A percentile compares a stretch with the other conserved stretches of the same genome.
Evolutionary conservation across 1,140 invertebrate genomes (phyloP).

Genomic region (Oryctes rhinoceros): DNA sequence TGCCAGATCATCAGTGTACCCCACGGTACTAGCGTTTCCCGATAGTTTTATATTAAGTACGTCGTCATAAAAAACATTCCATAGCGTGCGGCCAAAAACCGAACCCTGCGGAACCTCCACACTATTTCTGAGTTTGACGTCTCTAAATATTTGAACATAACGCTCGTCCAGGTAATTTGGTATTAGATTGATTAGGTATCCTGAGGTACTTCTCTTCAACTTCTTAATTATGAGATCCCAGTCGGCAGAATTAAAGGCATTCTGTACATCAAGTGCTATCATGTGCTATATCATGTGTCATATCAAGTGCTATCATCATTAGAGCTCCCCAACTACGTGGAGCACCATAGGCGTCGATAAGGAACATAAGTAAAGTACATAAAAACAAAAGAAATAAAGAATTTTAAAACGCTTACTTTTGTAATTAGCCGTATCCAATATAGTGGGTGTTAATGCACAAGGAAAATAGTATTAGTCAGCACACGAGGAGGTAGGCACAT

Average conservation of each 20-base stretch:
- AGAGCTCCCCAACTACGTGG: too few relatives aligned
- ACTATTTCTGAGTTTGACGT: neutral
- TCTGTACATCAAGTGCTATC: conserved; percentile 44
- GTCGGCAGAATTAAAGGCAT: too few relatives aligned
- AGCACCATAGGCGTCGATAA: too few relatives aligned
- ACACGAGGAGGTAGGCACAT: too few relatives aligned
- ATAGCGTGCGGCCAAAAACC: conserved; percentile 54
- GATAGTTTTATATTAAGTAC: conserved; percentile 50
- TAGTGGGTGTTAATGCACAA: too few relatives aligned
- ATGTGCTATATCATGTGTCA: too few relatives aligned
- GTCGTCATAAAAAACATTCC: conserved; percentile 55
- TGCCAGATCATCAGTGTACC: conserved; percentile 55
- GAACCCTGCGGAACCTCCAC: conserved; percentile 54
- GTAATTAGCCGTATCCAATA: too few relatives aligned
- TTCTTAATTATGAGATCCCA: conserved; percentile 23
- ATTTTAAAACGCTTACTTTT: too few relatives aligned
- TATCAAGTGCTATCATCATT: too few relatives aligned
- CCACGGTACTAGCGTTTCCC: conserved; percentile 41
- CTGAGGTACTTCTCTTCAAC: neutral
- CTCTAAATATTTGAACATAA: neutral
- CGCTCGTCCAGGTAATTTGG: conserved; percentile 5
- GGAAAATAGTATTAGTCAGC: too few relatives aligned
- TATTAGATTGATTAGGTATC: conserved; percentile 14
- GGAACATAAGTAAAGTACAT: too few relatives aligned
- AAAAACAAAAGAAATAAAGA: too few relatives aligned